Evolutionary conservation across 2,113 vertebrate genomes (phyloP), one percentile per base, ranked within the genome.

Genomic region (Sphaerodactylus townsendi): DNA sequence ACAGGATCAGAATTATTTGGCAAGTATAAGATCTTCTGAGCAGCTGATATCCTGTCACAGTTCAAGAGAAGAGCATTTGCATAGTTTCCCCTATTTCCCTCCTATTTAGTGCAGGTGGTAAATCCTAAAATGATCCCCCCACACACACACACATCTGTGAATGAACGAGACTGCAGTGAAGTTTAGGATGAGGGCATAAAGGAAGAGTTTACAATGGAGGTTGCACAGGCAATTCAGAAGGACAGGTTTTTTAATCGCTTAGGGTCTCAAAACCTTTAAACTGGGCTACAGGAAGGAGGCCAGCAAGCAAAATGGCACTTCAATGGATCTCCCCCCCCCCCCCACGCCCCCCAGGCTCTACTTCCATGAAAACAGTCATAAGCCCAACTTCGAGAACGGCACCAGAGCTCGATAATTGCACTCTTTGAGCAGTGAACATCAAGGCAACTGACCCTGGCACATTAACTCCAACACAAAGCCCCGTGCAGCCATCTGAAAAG

Each of bases 371-470:
- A 73, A 74, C 44, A 85, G 28, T 81, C 35, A 73, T 6, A 11
- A 37, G 33, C 48, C 28, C 0, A 59, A 82, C 66, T 89, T 86
- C 8, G 35, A 59, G n/a, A 87, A 81, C 88, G 82, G 65, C 79
- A 25, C 79, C 69, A 46, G 84, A 50, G 73, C 59, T 75, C 78
- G 66, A 71, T 88, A 86, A 77, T 35, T 15, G 82, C 44, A 39
- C 41, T 90, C 73, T 85, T n/a, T 82, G 70, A 87, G 84, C 73
- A 86, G 81, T 17, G 76, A 76, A 84, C 83, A 88, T 82, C 85
- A 89, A 83, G 89, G 87, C 89, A 85, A 86, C 68, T 2, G 0
- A 84, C 90, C 85, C 88, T 86, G 88, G 87, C 86, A 82, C 73
- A 77, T 69, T 72, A 74, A 78, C 84, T 48, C 33, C 48, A 69